Evolutionary conservation across 1,140 invertebrate genomes (phyloP).

Genomic region (Nylanderia fulva): DNA sequence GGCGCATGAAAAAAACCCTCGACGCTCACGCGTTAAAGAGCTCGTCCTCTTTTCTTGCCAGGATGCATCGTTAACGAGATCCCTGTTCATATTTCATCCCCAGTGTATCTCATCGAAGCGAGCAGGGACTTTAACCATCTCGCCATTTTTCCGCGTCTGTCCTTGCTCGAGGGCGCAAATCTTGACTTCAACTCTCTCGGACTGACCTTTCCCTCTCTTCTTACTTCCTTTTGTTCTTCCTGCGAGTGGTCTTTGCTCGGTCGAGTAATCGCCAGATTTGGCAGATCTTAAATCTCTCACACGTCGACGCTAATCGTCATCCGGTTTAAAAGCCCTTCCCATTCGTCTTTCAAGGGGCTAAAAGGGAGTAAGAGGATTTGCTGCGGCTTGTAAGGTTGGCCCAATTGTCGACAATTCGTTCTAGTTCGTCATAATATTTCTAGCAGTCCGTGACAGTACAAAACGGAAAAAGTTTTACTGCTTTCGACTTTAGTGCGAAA

Average conservation of each 20-base stretch:
- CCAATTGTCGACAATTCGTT: neutral
- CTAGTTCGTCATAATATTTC: conserved; percentile 14
- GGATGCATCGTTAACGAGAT: conserved; percentile 39
- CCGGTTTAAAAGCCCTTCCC: conserved; percentile 20
- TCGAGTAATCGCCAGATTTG: conserved; percentile 45
- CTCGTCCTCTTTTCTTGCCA: conserved; percentile 12
- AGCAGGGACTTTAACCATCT: conserved; percentile 37
- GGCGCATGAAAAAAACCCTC: neutral
- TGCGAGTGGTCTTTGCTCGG: neutral
- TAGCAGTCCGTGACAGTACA: too few relatives aligned
- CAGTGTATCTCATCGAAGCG: conserved; percentile 47
- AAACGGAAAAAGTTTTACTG: neutral
- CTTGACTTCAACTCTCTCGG: neutral
- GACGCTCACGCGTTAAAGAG: conserved; percentile 26
- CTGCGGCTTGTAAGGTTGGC: conserved; percentile 11
- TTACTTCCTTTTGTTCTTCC: neutral
- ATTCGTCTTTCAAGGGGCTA: neutral
- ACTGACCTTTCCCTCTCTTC: neutral
- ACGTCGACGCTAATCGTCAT: conserved; percentile 50
- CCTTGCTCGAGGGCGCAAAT: conserved; percentile 41
- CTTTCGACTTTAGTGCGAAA: neutral
- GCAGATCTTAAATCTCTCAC: conserved; percentile 48
- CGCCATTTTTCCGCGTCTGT: conserved; percentile 48
- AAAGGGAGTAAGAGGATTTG: conserved; percentile 37
- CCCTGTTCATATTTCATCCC: conserved; percentile 48